Evolutionary conservation across 2,113 vertebrate species (phyloP).

Genomic region (Hemiprocne comata): DNA sequence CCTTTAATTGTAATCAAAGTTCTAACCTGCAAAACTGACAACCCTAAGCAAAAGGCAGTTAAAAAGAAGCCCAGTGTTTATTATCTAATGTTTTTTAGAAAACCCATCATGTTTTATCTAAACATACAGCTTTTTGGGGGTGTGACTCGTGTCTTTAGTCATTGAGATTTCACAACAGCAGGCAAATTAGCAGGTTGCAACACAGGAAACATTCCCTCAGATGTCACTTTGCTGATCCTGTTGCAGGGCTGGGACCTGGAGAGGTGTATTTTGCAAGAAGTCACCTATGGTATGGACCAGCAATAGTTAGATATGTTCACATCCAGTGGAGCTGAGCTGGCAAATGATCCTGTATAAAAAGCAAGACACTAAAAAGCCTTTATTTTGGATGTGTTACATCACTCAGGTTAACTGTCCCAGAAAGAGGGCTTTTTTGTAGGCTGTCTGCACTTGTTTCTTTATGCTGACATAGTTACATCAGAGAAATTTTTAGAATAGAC

Average conservation of each 20-base stretch:
- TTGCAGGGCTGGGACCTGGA: background rate
- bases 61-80: background rate
- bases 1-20: background rate
- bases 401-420: background rate
- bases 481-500: background rate
- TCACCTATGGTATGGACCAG: background rate
- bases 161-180: background rate
- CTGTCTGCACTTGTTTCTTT: background rate
- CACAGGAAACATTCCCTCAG: background rate
- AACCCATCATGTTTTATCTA: background rate
- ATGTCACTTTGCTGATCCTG: background rate
- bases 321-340: background rate
- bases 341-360: background rate
- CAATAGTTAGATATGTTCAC: background rate
- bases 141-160: background rate
- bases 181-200: background rate
- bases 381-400: background rate
- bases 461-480: background rate
- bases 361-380: background rate
- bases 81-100: background rate
- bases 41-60: background rate
- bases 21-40: background rate
- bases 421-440: background rate
- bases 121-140: background rate
- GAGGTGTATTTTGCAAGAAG: background rate